Evolutionary conservation across 2,888 invertebrate species (phyloP).

Genomic region (Torymus tubicola): DNA sequence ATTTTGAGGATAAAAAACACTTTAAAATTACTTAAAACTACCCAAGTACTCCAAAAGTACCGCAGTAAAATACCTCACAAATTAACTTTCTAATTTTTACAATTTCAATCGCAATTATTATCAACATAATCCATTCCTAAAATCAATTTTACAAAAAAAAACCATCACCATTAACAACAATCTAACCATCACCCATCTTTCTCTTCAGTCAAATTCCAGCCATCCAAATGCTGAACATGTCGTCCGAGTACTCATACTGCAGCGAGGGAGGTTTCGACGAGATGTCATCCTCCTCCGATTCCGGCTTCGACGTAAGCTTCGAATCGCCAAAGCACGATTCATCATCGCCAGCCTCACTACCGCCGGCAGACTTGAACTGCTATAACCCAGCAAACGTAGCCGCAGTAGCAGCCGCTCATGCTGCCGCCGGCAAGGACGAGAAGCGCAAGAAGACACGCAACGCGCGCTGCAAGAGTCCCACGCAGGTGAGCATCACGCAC

Average conservation of each 20-base stretch:
- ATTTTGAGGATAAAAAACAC: too few relatives aligned
- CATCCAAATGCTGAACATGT: slow-evolving; percentile 65
- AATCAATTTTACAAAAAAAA: too few relatives aligned
- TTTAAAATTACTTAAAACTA: too few relatives aligned
- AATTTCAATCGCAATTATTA: too few relatives aligned
- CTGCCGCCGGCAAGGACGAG: slow-evolving; percentile 69
- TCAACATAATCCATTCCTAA: too few relatives aligned
- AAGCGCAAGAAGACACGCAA: slow-evolving; percentile 80
- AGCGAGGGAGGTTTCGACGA: slow-evolving; percentile 75
- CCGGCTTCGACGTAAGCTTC: slow-evolving; percentile 86
- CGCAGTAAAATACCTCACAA: too few relatives aligned
- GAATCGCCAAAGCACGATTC: slow-evolving; percentile 76
- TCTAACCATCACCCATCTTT: too few relatives aligned
- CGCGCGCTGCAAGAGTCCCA: slow-evolving; percentile 78
- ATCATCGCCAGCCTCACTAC: background rate
- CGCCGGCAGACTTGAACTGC: slow-evolving; percentile 7
- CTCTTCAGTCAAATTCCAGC: slow-evolving; percentile 42
- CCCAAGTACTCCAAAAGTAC: too few relatives aligned
- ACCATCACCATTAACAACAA: too few relatives aligned
- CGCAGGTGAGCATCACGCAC: slow-evolving; percentile 73
- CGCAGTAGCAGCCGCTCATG: too few relatives aligned
- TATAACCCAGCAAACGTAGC: too few relatives aligned
- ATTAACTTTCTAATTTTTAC: too few relatives aligned
- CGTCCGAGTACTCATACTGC: slow-evolving; percentile 75
- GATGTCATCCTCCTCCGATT: slow-evolving; percentile 83